Conservation (phyloP, 2,797 vertebrate species). For the Neosilurus hyrtlii region DNA sequence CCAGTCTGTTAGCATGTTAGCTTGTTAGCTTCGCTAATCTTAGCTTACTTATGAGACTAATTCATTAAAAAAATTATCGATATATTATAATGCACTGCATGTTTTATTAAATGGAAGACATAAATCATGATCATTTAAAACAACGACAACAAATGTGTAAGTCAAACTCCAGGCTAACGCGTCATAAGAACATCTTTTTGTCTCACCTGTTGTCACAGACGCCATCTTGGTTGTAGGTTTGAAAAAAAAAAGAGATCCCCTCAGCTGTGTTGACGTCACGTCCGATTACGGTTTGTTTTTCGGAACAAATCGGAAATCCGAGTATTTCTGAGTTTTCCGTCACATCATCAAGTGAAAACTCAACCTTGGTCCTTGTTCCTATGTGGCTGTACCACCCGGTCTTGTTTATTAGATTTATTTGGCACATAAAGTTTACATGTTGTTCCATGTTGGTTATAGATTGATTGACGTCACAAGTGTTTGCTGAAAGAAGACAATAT, state of each 20-base stretch:
- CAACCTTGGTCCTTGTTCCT: background rate
- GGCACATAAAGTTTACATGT: background rate
- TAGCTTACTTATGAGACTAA: background rate
- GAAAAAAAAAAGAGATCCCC: constrained; percentile 26
- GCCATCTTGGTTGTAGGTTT: constrained; percentile 71
- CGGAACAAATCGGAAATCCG: constrained; percentile 41
- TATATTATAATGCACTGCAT: too few species aligned
- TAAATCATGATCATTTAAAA: background rate
- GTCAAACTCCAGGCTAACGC: background rate
- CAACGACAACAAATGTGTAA: background rate
- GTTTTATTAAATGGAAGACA: too few species aligned
- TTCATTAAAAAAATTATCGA: background rate
- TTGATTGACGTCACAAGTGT: background rate
- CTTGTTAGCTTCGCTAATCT: background rate
- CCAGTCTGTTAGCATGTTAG: background rate
- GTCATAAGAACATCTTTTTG: constrained; percentile 13
- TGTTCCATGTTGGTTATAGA: background rate
- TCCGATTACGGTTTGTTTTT: constrained; percentile 19
- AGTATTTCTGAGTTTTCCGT: constrained; percentile 15
- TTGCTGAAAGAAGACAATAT: background rate
- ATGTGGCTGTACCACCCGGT: background rate
- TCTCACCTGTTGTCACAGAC: constrained; percentile 80
- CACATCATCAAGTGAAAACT: background rate
- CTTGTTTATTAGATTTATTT: background rate
- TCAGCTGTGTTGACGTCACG: constrained; percentile 12